phyloP scores from a whole-genome alignment of 2,113 vertebrate genomes.

The Xenotilapia caudafasciata region DNA sequence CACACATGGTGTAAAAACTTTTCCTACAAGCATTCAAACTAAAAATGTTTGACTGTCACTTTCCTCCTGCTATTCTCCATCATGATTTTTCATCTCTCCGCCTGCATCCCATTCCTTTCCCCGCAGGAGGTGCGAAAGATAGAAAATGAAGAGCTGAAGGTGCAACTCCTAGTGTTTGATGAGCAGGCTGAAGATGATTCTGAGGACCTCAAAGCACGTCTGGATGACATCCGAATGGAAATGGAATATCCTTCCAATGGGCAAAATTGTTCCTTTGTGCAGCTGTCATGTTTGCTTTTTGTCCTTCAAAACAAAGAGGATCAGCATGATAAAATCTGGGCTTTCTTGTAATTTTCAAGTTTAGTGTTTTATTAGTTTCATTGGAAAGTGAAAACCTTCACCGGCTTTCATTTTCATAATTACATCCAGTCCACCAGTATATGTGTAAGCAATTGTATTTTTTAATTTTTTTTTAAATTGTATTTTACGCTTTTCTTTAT shows the following conservation, averaged over 20 bases:
- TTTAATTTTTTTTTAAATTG: rapidly evolving
- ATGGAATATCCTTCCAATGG: conserved; percentile 91
- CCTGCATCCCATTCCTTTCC: not conserved
- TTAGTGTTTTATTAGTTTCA: not conserved
- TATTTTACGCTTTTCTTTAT: not conserved
- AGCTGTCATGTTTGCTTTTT: not conserved
- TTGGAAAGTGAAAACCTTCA: not conserved
- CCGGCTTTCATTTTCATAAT: not conserved
- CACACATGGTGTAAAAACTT: not conserved
- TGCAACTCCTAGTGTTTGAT: conserved; percentile 84
- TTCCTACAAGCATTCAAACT: not conserved
- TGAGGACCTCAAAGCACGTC: conserved; percentile 78
- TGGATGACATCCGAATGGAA: conserved; percentile 86
- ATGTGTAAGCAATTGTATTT: not conserved
- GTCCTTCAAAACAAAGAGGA: not conserved
- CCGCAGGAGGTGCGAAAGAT: conserved; percentile 78
- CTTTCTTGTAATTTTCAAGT: not conserved
- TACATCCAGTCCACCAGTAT: not conserved
- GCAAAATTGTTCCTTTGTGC: not conserved
- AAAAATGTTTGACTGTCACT: not conserved
- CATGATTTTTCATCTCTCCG: not conserved
- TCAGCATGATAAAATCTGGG: not conserved
- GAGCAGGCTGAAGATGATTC: conserved; percentile 87
- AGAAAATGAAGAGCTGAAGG: conserved; percentile 85
- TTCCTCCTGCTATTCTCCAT: not conserved